Conservation (phyloP, 2,888 invertebrate genomes). For the Girardia tigrina region DNA sequence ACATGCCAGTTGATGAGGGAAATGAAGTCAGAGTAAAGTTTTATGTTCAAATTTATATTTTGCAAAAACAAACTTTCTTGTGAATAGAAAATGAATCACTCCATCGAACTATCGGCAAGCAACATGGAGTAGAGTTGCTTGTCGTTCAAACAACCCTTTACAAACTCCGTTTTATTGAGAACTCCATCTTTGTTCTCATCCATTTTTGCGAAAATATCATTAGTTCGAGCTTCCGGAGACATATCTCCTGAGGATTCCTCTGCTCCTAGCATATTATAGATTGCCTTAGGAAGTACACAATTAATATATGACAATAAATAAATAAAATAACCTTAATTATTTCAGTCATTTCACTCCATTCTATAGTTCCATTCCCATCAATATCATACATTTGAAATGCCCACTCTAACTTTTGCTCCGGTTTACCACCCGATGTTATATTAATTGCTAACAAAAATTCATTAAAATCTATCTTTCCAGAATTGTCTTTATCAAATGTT, state of each 20-base stretch:
- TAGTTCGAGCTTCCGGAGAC: constrained; percentile 84
- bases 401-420: constrained; percentile 50
- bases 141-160: constrained; percentile 88
- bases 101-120: constrained; percentile 30
- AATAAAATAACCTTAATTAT: constrained; percentile 46
- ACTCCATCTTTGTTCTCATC: constrained; percentile 97
- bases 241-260: constrained; percentile 51
- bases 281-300: constrained; percentile 62
- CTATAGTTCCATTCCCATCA: constrained; percentile 50
- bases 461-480: constrained; percentile 50
- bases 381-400: constrained; percentile 51
- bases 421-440: constrained; percentile 49
- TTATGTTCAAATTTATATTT: no score
- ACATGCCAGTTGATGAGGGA: no score
- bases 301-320: background rate
- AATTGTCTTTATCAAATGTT: constrained; percentile 64
- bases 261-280: constrained; percentile 89
- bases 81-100: no score
- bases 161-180: constrained; percentile 88
- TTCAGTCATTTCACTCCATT: constrained; percentile 49
- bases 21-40: no score
- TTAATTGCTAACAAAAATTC: constrained; percentile 50
- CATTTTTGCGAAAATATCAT: constrained; percentile 98
- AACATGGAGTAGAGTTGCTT: constrained; percentile 59
- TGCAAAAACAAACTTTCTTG: no score